Base-by-base conservation (phyloP, 2,113 vertebrate genomes). In the Passer montanus region DNA sequence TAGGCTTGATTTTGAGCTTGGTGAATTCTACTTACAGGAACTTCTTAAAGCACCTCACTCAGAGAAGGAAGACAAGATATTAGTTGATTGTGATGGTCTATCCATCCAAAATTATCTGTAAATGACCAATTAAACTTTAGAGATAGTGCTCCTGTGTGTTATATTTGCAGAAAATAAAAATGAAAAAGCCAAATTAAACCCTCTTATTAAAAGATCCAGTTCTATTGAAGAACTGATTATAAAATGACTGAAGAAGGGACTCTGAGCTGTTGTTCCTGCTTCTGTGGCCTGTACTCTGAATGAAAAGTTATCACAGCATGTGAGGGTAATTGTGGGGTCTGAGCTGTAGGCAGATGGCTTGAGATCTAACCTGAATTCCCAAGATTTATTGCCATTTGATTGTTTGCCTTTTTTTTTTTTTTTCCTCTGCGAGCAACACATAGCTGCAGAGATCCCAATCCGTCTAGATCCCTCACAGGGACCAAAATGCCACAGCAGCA, bases 401-500 rank as follows among this genome's bases (percentile, higher is more conserved):
- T 1, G 1, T 30, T 67, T 1, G 0, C 8, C 11, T 58, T 7
- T 22, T 68, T 41, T 41, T 39, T 39, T 41, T 41, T n/a, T 31
- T 21, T 17, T 19, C 5, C 17, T 22, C 44, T 28, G 1, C 0
- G 2, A 67, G 37, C 31, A 66, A 16, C 20, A 3, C 31, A 12
- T 5, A 47, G 31, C 46, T 60, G 44, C 37, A 19, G 73, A 83
- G 62, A 52, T 16, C 35, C 50, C 20, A 8, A 1, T 35, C 39
- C 0, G 0, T 24, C 33, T 13, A 14, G 18, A 9, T 43, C n/a
- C 19, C 37, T 63, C 2, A 0, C 28, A 62, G 60, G 66, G 88
- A 55, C 14, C 23, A 33, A 84, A 91, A 82, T 56, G 37, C 28
- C 41, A 33, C 13, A 39, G 60, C 90, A 76, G 59, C 68, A 76